Evolutionary conservation across 2,797 vertebrate genomes (phyloP).

Genomic region (Sternotherus odoratus): DNA sequence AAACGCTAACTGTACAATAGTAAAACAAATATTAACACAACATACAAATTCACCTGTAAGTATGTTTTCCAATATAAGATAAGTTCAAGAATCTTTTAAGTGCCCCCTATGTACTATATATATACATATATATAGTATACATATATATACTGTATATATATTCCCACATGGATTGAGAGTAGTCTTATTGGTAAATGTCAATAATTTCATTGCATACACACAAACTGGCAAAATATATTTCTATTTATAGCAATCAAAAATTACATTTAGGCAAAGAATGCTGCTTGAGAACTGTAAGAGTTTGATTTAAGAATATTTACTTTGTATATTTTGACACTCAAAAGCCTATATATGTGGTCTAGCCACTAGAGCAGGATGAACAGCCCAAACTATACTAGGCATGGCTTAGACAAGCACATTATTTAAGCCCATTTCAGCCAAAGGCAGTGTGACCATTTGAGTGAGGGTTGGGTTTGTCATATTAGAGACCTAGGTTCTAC

Average conservation of each 20-base stretch:
- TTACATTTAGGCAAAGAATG: neutral
- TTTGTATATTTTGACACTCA: neutral
- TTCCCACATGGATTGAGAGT: neutral
- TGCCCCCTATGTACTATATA: neutral
- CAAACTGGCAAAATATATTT: neutral
- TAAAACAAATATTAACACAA: neutral
- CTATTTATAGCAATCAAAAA: neutral
- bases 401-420: neutral
- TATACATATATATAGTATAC: too few relatives aligned
- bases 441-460: neutral
- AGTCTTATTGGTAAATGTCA: neutral
- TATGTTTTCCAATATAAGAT: neutral
- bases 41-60: neutral
- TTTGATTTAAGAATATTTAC: neutral
- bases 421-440: neutral
- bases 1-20: neutral
- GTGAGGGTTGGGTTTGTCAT: neutral
- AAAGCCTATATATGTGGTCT: neutral
- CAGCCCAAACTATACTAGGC: neutral
- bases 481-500: neutral
- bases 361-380: neutral
- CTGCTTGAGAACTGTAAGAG: neutral
- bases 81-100: neutral
- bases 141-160: too few relatives aligned
- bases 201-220: neutral